These are phyloP conservation scores for Druon quercuslanigerum DNA, from an alignment of 1,140 invertebrate species.

Conservation along the genomic window DNA sequence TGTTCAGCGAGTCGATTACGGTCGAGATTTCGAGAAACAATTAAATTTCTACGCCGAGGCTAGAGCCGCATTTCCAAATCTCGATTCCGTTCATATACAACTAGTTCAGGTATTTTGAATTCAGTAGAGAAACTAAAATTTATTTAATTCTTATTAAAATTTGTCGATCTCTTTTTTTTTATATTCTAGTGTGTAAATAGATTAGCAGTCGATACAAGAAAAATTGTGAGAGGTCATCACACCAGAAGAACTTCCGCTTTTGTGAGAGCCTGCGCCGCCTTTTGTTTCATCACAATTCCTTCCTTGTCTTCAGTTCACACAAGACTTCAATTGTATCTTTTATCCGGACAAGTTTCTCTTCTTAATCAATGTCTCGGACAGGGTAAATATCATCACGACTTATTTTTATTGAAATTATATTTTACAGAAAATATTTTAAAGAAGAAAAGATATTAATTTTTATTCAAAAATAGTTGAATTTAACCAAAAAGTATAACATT, in stretches of 20 bases:
- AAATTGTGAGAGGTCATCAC: conserved; percentile 85
- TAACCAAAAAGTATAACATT: no score
- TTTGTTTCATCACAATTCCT: conserved; percentile 96
- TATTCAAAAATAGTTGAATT: no score
- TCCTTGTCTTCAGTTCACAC: conserved; percentile 87
- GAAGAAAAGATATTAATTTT: no score
- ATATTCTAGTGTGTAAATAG: conserved; percentile 85
- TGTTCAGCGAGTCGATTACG: conserved; percentile 87
- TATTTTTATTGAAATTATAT: not conserved
- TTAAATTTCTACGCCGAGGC: conserved; percentile 96
- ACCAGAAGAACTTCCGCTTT: conserved; percentile 89
- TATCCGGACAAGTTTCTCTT: conserved; percentile 92
- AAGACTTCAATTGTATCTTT: conserved; percentile 89
- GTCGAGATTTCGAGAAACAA: conserved; percentile 91
- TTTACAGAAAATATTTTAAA: no score
- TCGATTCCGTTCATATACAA: conserved; percentile 89
- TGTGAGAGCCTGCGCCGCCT: conserved; percentile 95
- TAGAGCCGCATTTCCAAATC: conserved; percentile 90
- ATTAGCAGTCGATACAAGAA: conserved; percentile 84
- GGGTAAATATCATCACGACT: conserved; percentile 76
- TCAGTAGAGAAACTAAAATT: not conserved
- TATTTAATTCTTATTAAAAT: not conserved
- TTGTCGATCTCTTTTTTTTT: conserved; percentile 41
- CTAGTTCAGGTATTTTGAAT: conserved; percentile 84
- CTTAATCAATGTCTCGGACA: conserved; percentile 94